Conservation (phyloP, 2,113 vertebrate species). For the Erythrocebus patas region DNA sequence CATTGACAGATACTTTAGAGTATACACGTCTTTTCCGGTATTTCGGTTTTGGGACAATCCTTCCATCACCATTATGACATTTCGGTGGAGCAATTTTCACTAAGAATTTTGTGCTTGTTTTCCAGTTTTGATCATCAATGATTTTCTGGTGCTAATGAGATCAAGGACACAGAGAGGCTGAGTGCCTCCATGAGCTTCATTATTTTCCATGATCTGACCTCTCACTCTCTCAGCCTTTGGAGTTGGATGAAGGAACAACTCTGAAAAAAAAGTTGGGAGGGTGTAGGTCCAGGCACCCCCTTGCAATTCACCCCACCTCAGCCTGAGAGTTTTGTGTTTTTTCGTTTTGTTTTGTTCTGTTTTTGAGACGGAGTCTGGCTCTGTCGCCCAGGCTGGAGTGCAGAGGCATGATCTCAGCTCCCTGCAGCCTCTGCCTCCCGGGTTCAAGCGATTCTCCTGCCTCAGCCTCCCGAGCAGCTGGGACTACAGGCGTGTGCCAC, state of each 20-base stretch:
- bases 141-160: background rate
- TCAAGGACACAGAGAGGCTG: background rate
- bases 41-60: background rate
- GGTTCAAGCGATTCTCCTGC: too few species aligned
- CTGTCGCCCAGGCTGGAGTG: too few species aligned
- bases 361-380: too few species aligned
- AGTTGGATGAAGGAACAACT: background rate
- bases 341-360: too few species aligned
- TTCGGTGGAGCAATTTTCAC: background rate
- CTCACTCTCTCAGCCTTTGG: background rate
- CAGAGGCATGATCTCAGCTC: too few species aligned
- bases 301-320: background rate
- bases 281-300: background rate
- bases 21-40: background rate
- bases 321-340: background rate
- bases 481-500: too few species aligned
- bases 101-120: background rate
- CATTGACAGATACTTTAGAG: background rate
- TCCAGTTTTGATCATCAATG: background rate
- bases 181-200: background rate
- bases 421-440: too few species aligned
- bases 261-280: background rate
- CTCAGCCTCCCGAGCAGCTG: too few species aligned
- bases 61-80: background rate
- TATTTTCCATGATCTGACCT: background rate